These are phyloP conservation scores for Periplaneta americana DNA, from an alignment of 1,140 invertebrate genomes.

Conservation along the genomic window DNA sequence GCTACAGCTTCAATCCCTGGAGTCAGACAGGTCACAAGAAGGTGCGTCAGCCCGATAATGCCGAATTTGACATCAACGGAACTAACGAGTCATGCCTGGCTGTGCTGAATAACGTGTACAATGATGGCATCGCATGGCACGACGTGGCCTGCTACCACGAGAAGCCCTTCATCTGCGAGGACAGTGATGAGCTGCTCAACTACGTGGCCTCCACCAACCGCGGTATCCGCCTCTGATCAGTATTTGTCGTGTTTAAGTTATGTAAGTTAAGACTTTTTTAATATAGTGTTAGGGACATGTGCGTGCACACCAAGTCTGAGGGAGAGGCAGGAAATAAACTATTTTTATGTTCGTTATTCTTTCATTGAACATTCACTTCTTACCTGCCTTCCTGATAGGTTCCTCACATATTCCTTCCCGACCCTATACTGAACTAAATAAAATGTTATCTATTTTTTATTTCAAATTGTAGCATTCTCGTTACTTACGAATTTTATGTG, in stretches of 20 bases:
- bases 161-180: conserved; percentile 85
- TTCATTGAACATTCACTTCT: too few relatives aligned
- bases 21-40: conserved; percentile 86
- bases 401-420: too few relatives aligned
- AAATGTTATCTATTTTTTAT: too few relatives aligned
- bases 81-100: conserved; percentile 81
- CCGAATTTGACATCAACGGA: conserved; percentile 86
- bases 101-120: conserved; percentile 82
- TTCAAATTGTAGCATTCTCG: too few relatives aligned
- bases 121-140: conserved; percentile 87
- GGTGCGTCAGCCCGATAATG: conserved; percentile 80
- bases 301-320: too few relatives aligned
- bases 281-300: not conserved
- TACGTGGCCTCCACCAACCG: conserved; percentile 78
- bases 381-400: too few relatives aligned
- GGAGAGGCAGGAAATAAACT: too few relatives aligned
- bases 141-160: conserved; percentile 90
- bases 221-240: conserved; percentile 61
- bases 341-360: too few relatives aligned
- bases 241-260: conserved; percentile 8
- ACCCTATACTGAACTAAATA: too few relatives aligned
- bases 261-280: not conserved
- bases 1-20: conserved; percentile 80
- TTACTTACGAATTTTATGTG: too few relatives aligned
- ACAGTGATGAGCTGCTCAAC: conserved; percentile 77